Percentiles rank a stretch among this genome's conserved stretches.
phyloP scores from a whole-genome alignment of 2,797 vertebrate genomes.

The Anguilla obscura region DNA sequence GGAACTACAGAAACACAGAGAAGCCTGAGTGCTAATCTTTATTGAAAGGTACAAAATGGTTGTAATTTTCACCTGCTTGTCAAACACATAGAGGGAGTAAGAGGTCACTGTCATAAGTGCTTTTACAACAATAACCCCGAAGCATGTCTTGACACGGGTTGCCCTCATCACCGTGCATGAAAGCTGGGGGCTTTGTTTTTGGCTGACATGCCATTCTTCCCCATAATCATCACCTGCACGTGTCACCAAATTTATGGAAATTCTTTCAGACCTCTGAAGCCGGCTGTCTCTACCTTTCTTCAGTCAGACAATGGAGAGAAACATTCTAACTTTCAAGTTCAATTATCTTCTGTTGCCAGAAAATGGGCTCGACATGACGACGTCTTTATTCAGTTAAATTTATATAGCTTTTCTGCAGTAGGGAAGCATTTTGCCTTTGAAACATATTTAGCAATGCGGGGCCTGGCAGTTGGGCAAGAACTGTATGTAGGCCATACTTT shows the following conservation, averaged over 20 bases:
- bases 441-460: background rate
- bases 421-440: constrained; percentile 15
- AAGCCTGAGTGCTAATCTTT: constrained; percentile 21
- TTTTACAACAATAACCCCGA: background rate
- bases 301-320: constrained; percentile 1
- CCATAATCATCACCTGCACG: constrained; percentile 26
- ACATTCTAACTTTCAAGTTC: constrained; percentile 5
- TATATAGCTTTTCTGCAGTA: background rate
- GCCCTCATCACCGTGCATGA: background rate
- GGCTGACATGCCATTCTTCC: constrained; percentile 10
- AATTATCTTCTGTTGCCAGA: constrained; percentile 13
- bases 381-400: background rate
- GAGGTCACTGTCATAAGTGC: constrained; percentile 28
- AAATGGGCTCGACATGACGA: background rate
- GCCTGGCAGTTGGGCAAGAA: background rate
- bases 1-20: constrained; percentile 13
- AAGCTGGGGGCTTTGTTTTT: constrained; percentile 18
- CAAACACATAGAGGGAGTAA: constrained; percentile 26
- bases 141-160: constrained; percentile 15
- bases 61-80: constrained; percentile 32
- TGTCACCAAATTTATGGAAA: constrained; percentile 11
- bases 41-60: constrained; percentile 30
- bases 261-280: constrained; percentile 3
- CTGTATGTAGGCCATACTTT: background rate
- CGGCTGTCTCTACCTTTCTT: background rate